phyloP scores from a whole-genome alignment of 1,140 invertebrate species.

The Leguminivora glycinivorella region DNA sequence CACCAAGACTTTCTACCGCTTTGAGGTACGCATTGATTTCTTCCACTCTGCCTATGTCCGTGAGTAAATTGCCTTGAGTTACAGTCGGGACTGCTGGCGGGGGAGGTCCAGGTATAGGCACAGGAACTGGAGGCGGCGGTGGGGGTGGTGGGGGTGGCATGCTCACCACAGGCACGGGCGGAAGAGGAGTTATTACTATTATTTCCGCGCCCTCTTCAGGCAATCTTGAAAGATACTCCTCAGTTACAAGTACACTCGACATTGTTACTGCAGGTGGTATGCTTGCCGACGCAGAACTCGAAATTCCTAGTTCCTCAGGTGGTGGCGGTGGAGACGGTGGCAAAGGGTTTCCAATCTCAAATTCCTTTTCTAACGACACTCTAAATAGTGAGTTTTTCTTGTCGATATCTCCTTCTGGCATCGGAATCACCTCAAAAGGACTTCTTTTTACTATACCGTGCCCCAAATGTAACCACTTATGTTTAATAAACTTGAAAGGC shows the following conservation, averaged over 20 bases:
- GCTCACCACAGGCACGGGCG: background rate
- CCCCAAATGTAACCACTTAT: background rate
- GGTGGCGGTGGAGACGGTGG: background rate
- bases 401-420: background rate
- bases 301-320: background rate
- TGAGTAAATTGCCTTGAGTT: background rate
- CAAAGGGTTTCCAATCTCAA: background rate
- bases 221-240: conserved; percentile 8
- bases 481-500: background rate
- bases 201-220: background rate
- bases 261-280: background rate
- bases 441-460: background rate
- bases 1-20: background rate
- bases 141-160: background rate
- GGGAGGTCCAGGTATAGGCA: conserved; percentile 24
- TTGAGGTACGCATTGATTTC: conserved; percentile 13
- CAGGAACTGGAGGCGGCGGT: background rate
- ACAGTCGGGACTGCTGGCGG: conserved; percentile 11
- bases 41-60: background rate
- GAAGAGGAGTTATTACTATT: background rate
- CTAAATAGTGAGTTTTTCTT: background rate
- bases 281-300: background rate
- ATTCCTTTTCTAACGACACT: background rate
- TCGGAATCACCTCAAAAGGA: background rate
- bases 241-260: background rate